Base-by-base conservation (phyloP, 2,888 invertebrate genomes). In the Brachyopa scutellaris region DNA sequence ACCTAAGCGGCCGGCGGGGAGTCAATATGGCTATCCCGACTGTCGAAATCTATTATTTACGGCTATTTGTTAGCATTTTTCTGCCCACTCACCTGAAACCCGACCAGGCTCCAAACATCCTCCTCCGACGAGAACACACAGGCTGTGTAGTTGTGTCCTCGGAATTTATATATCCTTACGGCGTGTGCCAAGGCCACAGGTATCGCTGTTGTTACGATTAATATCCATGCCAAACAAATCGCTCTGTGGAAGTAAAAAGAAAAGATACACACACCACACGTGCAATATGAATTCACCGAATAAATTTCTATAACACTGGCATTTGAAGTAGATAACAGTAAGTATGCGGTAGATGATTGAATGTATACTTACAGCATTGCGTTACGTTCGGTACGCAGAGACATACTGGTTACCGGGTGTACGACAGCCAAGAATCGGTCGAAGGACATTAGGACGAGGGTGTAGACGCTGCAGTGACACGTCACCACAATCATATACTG, bases 401-500 rank as follows among this genome's bases (percentile, higher is more conserved):
- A 94, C 94, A 97, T 97, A 55, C 97, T 96, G 0, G 95, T 93
- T 85, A 98, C 95, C 2, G 98, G 97, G 89, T 97, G 97, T 1
- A 97, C 97, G 1, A 98, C 98, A 26, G 98, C 98, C 90, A 98
- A 93, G 89, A 96, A 98, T 84, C 95, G 92, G 90, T 98, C 98
- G 70, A 97, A 91, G 4, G 97, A 97, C 97, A 98, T 98, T 84
- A 98, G 93, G 0, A 98, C 97, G 51, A 98, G 91, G 0, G 97
- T 98, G 91, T 97, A 98, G 3, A 98, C 97, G 86, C 97, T 97
- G 67, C 96, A 97, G 88, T 97, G 97, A 23, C 97, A 97, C 19
- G 97, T 97, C 36, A 97, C 97, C 74, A 97, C 96, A 85, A 97
- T 96, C 88, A 97, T 93, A 88, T 97, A 98, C 89, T 97, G 97